Conservation (phyloP, 2,797 vertebrate genomes). For the Gymnoscopelus microlampas region DNA sequence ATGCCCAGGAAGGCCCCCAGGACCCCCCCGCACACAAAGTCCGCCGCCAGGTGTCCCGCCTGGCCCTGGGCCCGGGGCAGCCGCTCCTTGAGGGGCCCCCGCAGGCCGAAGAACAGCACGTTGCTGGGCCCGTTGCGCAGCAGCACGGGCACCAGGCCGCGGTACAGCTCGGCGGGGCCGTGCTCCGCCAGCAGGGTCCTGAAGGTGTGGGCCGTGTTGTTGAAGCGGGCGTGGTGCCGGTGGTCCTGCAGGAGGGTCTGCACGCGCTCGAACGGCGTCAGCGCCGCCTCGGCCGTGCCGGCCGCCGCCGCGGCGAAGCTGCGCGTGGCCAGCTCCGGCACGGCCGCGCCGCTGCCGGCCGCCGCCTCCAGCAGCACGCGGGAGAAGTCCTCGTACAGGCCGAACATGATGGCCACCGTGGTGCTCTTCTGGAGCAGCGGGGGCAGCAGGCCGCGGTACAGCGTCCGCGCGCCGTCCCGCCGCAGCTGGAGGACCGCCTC, state of each 20-base stretch:
- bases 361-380: conserved; percentile 81
- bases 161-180: conserved; percentile 91
- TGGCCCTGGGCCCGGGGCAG: conserved; percentile 85
- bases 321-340: conserved; percentile 86
- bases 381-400: conserved; percentile 95
- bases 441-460: conserved; percentile 93
- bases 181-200: conserved; percentile 84
- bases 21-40: conserved; percentile 95
- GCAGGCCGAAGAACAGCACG: conserved; percentile 92
- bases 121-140: conserved; percentile 94
- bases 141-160: conserved; percentile 92
- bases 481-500: conserved; percentile 90
- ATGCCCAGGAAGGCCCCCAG: conserved; percentile 91
- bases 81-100: conserved; percentile 91
- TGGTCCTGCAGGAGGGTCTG: conserved; percentile 97
- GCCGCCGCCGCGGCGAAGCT: conserved; percentile 89
- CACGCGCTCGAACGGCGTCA: conserved; percentile 93
- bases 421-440: conserved; percentile 94
- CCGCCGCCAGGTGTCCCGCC: conserved; percentile 86
- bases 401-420: conserved; percentile 95
- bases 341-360: conserved; percentile 33
- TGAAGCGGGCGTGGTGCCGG: conserved; percentile 91
- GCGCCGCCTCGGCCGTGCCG: conserved; percentile 89
- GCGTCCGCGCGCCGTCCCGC: conserved; percentile 88
- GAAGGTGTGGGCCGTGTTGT: conserved; percentile 96